Base-by-base conservation (phyloP, 2,888 invertebrate genomes). In the Cephus sareptanus region DNA sequence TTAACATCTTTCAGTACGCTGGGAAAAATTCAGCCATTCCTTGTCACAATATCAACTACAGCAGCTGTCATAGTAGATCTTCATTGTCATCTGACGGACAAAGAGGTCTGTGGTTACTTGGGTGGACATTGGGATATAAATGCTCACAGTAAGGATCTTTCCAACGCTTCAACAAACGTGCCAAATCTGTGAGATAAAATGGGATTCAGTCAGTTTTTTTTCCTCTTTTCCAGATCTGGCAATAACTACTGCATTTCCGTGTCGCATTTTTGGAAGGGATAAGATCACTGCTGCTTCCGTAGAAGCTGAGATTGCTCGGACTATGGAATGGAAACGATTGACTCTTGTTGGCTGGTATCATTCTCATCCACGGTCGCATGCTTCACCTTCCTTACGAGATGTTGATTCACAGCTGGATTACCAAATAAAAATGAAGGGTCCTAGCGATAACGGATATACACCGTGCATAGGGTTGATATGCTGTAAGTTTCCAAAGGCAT, bases 71-170 rank as follows among this genome's bases (percentile, higher is more conserved):
- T 98, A 80, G 95, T 98, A 89, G 98, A 98, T 91, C 96, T 98
- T 86, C 98, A 98, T 91, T 97, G 97, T 88, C 98, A 98, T 92
- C 93, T 98, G 85, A 97, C 97, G n/a, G 96, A 96, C 88, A 96
- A 96, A 85, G 98, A 98, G 93, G 97, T 98, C 23, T 97, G 97
- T 88, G 99, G 99, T n/a, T 99, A 98, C 91, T 92, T 99, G 76
- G 98, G 97, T 76, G 98, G 99, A 4, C 96, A 96, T 79, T 99
- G 98, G 98, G 98, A 98, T 92, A 95, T 97, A 77, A 97, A 97
- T 90, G 95, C 95, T 81, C 98, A 98, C 89, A 97, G 98, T 98
- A 94, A 94, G 96, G 94, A 81, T 15, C 15, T 40, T 15, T 40
- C 15, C 6, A 2, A 40, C 2, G 15, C 40, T 40, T 40, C 6